Percentiles rank a stretch among this genome's conserved stretches.
Conservation (phyloP, 1,140 invertebrate species). For the Augochlora pura region DNA sequence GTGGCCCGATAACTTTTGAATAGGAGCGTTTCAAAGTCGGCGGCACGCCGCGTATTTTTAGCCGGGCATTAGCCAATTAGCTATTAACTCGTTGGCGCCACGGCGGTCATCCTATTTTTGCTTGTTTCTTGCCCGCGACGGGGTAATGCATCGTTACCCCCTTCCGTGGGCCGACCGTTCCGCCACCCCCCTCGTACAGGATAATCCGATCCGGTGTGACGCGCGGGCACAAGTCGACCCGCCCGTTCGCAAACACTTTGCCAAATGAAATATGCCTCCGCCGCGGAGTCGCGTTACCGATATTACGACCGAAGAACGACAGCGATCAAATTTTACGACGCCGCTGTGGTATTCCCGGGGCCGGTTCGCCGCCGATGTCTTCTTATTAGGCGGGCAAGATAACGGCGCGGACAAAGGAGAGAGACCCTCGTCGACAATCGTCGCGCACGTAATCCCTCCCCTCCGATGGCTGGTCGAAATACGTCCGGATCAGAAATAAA, state of each 20-base stretch:
- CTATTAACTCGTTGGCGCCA: conserved; percentile 44
- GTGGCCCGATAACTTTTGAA: conserved; percentile 1
- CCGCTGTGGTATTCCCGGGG: not conserved
- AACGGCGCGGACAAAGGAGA: conserved; percentile 15
- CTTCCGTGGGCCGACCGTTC: not conserved
- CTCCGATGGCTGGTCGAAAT: too few species aligned
- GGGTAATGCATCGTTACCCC: conserved; percentile 24
- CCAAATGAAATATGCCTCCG: conserved; percentile 34
- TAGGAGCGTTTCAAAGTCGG: conserved; percentile 12
- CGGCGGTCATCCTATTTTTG: conserved; percentile 36
- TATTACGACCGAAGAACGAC: conserved; percentile 1
- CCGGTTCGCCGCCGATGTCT: not conserved
- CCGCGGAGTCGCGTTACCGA: conserved; percentile 10
- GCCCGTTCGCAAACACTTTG: not conserved
- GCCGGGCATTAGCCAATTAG: conserved; percentile 50
- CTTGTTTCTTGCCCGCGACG: conserved; percentile 35
- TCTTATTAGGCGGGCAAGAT: conserved; percentile 14
- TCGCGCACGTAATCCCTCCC: too few species aligned
- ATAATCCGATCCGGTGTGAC: conserved; percentile 21
- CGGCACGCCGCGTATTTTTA: conserved; percentile 33
- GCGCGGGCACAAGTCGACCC: not conserved
- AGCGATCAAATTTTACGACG: not conserved
- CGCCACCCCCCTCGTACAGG: not conserved
- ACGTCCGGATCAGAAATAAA: too few species aligned
- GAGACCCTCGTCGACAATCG: not conserved